These are phyloP conservation scores for Dysidea cf. avara DNA, from an alignment of 37 sponge, comb jelly and placozoan genomes.

Conservation along the genomic window DNA sequence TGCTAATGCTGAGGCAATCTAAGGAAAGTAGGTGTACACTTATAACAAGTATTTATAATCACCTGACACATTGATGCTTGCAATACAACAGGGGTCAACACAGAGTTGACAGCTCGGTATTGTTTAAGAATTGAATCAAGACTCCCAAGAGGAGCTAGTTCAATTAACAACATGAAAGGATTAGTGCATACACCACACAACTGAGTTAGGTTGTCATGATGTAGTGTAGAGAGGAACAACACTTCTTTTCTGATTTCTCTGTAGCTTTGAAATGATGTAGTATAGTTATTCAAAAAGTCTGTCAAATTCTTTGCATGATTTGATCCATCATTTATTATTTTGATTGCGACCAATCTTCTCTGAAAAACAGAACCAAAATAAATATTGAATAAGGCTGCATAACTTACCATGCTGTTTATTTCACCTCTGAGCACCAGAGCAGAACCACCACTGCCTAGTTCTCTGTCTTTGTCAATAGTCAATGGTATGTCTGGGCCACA, in stretches of 20 bases:
- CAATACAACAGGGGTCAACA: conserved; percentile 60
- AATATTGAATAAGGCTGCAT: too few species aligned
- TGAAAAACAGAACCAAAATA: too few species aligned
- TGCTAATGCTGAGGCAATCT: conserved; percentile 61
- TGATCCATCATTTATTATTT: too few species aligned
- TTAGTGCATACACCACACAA: conserved; percentile 48
- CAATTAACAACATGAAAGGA: conserved; percentile 65
- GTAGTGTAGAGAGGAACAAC: conserved; percentile 54
- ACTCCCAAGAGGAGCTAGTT: conserved; percentile 76
- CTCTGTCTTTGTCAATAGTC: too few species aligned
- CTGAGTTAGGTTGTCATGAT: conserved; percentile 56
- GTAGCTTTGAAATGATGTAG: conserved; percentile 30
- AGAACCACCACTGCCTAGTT: too few species aligned
- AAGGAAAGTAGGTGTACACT: too few species aligned
- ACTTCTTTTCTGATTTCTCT: conserved; percentile 69
- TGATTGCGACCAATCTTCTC: too few species aligned
- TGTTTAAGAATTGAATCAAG: conserved; percentile 62
- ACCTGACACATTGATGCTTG: conserved; percentile 48
- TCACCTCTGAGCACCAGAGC: too few species aligned
- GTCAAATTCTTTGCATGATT: too few species aligned
- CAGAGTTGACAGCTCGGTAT: conserved; percentile 27
- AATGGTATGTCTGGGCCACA: too few species aligned
- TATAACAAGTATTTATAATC: background rate
- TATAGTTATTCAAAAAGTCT: too few species aligned
- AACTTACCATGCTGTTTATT: too few species aligned